Percentiles rank a stretch among this genome's conserved stretches.
Evolutionary conservation across 2,888 invertebrate genomes (phyloP).

Genomic region (Tinea pellionella): DNA sequence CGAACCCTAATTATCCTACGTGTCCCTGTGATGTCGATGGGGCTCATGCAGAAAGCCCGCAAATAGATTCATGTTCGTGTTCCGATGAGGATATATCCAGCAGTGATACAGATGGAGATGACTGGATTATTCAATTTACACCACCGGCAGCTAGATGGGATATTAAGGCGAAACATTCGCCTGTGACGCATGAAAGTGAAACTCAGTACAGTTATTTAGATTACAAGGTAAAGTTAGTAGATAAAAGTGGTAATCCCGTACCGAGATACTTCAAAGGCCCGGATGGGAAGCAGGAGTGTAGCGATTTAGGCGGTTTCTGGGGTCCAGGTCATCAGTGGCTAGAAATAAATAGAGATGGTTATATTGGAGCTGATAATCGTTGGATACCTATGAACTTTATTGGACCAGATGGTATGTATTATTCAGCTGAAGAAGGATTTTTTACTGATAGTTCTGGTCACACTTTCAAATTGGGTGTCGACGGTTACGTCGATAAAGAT

Average conservation of each 20-base stretch:
- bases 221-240: conserved; percentile 52
- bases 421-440: conserved; percentile 49
- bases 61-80: conserved; percentile 55
- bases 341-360: conserved; percentile 59
- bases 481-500: conserved; percentile 54
- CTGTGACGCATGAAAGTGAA: conserved; percentile 31
- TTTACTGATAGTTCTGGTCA: conserved; percentile 40
- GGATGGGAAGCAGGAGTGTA: conserved; percentile 53
- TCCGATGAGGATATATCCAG: conserved; percentile 45
- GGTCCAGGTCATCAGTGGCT: conserved; percentile 40
- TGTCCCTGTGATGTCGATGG: conserved; percentile 45
- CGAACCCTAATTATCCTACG: conserved; percentile 46
- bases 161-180: conserved; percentile 46
- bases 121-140: conserved; percentile 56
- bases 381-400: conserved; percentile 55
- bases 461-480: conserved; percentile 43
- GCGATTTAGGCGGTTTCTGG: conserved; percentile 60
- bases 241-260: conserved; percentile 50
- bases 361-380: conserved; percentile 50
- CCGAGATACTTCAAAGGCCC: conserved; percentile 53
- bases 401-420: conserved; percentile 53
- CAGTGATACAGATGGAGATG: conserved; percentile 55
- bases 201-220: conserved; percentile 52
- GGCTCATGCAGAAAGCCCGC: conserved; percentile 25
- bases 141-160: conserved; percentile 52